Percentiles rank a stretch among this genome's conserved stretches.
phyloP scores from a whole-genome alignment of 2,113 vertebrate species.

The Gasterosteus aculeatus region DNA sequence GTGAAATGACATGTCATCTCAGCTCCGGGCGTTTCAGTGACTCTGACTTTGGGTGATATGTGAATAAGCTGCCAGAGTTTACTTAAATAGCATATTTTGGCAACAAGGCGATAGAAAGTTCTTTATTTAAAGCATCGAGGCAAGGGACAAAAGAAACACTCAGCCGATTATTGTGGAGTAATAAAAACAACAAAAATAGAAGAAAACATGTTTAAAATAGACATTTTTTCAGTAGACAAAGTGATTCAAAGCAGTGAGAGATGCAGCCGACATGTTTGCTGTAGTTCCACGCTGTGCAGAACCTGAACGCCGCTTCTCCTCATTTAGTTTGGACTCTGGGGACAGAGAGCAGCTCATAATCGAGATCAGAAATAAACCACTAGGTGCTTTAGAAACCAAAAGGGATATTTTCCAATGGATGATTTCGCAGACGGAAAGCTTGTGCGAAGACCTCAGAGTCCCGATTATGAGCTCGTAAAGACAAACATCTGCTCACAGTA shows the following conservation, averaged over 20 bases:
- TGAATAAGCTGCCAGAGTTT: background rate
- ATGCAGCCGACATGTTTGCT: background rate
- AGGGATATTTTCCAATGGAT: background rate
- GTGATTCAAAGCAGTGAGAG: background rate
- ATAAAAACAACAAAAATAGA: background rate
- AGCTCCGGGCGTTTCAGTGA: conserved; percentile 32
- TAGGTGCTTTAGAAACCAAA: background rate
- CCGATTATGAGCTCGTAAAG: background rate
- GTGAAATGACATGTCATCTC: conserved; percentile 54
- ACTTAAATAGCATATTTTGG: background rate
- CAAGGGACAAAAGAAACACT: background rate
- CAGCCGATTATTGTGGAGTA: background rate
- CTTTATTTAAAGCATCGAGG: background rate
- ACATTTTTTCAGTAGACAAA: background rate
- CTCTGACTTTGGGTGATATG: conserved; percentile 2
- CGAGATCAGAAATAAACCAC: background rate
- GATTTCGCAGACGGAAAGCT: background rate
- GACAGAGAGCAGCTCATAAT: background rate
- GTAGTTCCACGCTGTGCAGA: background rate
- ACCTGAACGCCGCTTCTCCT: background rate
- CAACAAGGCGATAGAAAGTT: background rate
- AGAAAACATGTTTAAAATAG: background rate
- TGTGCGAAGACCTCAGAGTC: background rate
- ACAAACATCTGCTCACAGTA: background rate
- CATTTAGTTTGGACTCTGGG: background rate